Evolutionary conservation across 2,113 vertebrate genomes (phyloP).

Genomic region (Xiphophorus maculatus): DNA sequence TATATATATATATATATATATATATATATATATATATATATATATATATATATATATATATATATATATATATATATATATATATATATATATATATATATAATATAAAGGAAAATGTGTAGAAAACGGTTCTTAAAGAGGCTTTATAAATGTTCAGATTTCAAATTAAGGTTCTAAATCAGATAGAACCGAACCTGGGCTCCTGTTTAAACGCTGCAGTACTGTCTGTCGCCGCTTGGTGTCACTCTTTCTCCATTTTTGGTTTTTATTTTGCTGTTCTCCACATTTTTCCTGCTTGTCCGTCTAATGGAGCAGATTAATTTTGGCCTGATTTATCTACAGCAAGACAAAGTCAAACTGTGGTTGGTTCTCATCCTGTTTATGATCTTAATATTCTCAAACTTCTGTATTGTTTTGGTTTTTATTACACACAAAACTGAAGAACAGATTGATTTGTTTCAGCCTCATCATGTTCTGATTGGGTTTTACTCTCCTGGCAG

Average conservation of each 20-base stretch:
- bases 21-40: too few species aligned
- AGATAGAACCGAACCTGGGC: not conserved
- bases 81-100: too few species aligned
- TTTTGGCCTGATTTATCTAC: not conserved
- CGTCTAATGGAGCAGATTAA: not conserved
- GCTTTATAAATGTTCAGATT: too few species aligned
- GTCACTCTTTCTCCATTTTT: conserved; percentile 45
- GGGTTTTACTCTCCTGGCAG: too few species aligned
- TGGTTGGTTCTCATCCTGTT: not conserved
- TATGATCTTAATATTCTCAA: not conserved
- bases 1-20: too few species aligned
- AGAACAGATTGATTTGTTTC: not conserved
- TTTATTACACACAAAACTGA: not conserved
- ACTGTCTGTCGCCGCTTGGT: conserved; percentile 23
- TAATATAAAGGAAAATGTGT: too few species aligned
- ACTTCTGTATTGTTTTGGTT: not conserved
- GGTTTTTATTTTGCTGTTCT: not conserved
- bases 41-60: too few species aligned
- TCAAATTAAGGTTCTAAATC: too few species aligned
- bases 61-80: too few species aligned
- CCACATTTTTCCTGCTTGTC: conserved; percentile 1
- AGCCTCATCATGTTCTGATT: not conserved
- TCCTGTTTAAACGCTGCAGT: not conserved
- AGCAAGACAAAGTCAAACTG: not conserved
- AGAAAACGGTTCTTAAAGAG: too few species aligned